phyloP scores from a whole-genome alignment of 2,888 invertebrate genomes.

The Seladonia tumulorum region DNA sequence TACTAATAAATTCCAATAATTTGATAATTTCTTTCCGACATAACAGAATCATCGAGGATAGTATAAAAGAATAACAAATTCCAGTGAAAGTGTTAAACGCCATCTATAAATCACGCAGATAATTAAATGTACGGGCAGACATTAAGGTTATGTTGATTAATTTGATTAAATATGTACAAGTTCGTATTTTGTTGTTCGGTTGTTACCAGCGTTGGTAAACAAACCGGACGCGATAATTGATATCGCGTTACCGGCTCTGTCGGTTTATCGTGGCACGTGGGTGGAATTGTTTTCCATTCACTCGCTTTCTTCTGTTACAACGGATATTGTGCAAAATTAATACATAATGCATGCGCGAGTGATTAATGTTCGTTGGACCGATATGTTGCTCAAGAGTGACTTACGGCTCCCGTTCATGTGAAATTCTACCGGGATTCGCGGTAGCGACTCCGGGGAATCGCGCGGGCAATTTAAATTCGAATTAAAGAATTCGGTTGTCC shows the following conservation, averaged over 20 bases:
- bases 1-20: too few species aligned
- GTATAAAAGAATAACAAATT: not conserved
- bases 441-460: not conserved
- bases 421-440: constrained; percentile 15
- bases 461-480: not conserved
- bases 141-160: too few species aligned
- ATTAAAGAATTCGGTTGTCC: not conserved
- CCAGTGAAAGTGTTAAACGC: not conserved
- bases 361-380: constrained; percentile 48
- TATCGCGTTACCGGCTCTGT: constrained; percentile 68
- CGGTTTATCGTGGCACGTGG: constrained; percentile 70
- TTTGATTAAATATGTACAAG: too few species aligned
- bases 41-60: not conserved
- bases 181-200: not conserved
- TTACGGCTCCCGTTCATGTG: constrained; percentile 15
- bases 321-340: constrained; percentile 64
- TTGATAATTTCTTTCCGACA: not conserved
- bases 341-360: constrained; percentile 51
- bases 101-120: not conserved
- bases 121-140: not conserved
- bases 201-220: constrained; percentile 19
- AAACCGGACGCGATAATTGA: constrained; percentile 75
- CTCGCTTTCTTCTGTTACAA: constrained; percentile 35
- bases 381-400: constrained; percentile 23
- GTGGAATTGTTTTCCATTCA: constrained; percentile 68